Percentiles rank a stretch among this genome's conserved stretches.
Conservation (phyloP, 2,113 vertebrate genomes). For the Rhinolophus ferrumequinum region DNA sequence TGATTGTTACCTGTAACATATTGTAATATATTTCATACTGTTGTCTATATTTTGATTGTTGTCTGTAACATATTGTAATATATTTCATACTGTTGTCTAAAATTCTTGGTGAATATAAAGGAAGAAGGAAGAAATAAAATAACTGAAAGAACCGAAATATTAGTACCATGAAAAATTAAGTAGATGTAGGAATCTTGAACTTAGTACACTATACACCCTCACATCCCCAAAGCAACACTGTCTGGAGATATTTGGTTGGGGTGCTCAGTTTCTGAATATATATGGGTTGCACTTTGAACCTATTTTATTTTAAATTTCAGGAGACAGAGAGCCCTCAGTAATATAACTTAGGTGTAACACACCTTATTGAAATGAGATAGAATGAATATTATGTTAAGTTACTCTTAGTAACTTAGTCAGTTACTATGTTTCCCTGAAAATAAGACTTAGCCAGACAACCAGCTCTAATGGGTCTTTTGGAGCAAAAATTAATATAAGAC, state of each 20-base stretch:
- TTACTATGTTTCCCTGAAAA: not conserved
- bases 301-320: constrained; percentile 3
- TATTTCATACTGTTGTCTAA: not conserved
- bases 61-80: not conserved
- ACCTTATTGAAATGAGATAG: not conserved
- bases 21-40: not conserved
- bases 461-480: too few relatives aligned
- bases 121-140: not conserved
- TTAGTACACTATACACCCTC: not conserved
- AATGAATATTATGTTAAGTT: constrained; percentile 64
- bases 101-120: not conserved
- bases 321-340: not conserved
- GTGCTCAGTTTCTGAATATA: not conserved
- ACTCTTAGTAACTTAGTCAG: constrained; percentile 41
- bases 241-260: not conserved
- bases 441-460: too few relatives aligned
- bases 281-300: not conserved
- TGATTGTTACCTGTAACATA: not conserved
- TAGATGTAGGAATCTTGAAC: not conserved
- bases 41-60: not conserved
- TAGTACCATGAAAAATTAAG: not conserved
- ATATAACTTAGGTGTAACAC: not conserved
- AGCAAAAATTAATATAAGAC: too few relatives aligned
- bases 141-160: not conserved
- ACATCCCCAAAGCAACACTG: not conserved